phyloP scores from a whole-genome alignment of 92 coral and sea anemone genomes.

The Epizoanthus illoricatus region DNA sequence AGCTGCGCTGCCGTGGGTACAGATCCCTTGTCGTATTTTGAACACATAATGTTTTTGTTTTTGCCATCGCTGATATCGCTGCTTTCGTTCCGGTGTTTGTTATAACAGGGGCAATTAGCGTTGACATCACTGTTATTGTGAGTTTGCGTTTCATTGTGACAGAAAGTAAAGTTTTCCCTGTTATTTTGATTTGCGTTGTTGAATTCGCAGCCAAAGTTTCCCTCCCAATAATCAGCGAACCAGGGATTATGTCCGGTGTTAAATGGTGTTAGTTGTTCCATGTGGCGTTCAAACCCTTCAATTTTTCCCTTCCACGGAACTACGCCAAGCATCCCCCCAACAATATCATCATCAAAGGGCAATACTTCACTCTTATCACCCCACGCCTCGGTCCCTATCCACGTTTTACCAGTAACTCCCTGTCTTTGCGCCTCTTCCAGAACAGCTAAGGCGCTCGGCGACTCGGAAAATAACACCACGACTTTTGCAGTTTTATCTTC shows the following conservation, averaged over 20 bases:
- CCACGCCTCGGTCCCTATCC: conserved; percentile 98
- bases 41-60: conserved; percentile 21
- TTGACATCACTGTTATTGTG: neutral
- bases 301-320: conserved; percentile 77
- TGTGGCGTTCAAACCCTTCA: conserved; percentile 60
- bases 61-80: neutral
- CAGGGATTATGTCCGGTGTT: conserved; percentile 77
- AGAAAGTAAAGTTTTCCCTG: neutral
- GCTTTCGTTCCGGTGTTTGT: neutral
- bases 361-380: conserved; percentile 72
- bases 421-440: conserved; percentile 84
- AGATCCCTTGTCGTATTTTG: conserved; percentile 16
- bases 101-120: neutral
- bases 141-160: neutral
- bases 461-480: conserved; percentile 82
- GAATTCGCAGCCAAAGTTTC: conserved; percentile 59
- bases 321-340: conserved; percentile 89
- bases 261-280: conserved; percentile 65
- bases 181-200: neutral
- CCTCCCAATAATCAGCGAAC: conserved; percentile 85
- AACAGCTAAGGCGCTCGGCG: conserved; percentile 83
- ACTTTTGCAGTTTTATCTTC: conserved; percentile 72
- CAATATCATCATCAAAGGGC: conserved; percentile 58
- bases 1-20: conserved; percentile 60
- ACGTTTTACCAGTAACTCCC: conserved; percentile 78